Evolutionary conservation across 1,140 invertebrate genomes (phyloP).

Genomic region (Heterodera carotae): DNA sequence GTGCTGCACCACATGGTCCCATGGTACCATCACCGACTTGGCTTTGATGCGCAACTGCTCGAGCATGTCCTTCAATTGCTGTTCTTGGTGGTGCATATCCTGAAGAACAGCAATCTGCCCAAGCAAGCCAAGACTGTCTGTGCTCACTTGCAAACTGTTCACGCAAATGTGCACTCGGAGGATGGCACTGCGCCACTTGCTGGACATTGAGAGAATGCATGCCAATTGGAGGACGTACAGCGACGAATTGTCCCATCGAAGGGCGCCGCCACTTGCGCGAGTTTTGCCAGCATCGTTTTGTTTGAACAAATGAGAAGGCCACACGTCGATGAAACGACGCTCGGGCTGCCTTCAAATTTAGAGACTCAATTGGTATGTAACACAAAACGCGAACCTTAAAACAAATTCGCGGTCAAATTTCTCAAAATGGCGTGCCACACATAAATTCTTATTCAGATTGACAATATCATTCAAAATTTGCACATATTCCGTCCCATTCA

Average conservation of each 20-base stretch:
- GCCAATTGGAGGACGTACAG: conserved; percentile 94
- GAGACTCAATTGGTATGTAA: conserved; percentile 24
- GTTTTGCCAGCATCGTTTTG: conserved; percentile 73
- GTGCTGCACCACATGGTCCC: conserved; percentile 68
- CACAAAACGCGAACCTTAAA: conserved; percentile 46
- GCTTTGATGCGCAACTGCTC: conserved; percentile 71
- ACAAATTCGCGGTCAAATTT: conserved; percentile 72
- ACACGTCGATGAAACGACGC: conserved; percentile 86
- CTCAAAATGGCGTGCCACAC: conserved; percentile 87
- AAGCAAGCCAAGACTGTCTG: too few relatives aligned
- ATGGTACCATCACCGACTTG: conserved; percentile 70
- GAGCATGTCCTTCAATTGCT: conserved; percentile 69
- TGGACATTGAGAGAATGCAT: conserved; percentile 87
- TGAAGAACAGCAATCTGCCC: too few relatives aligned
- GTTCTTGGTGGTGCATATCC: conserved; percentile 66
- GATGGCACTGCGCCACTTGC: conserved; percentile 77
- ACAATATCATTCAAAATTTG: conserved; percentile 77
- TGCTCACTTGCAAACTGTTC: conserved; percentile 59
- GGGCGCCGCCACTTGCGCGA: too few relatives aligned
- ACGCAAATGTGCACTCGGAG: conserved; percentile 81
- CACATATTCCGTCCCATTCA: conserved; percentile 77
- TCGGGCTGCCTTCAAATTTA: conserved; percentile 64
- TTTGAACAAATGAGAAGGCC: conserved; percentile 86
- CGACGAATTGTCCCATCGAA: conserved; percentile 66
- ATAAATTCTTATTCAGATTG: conserved; percentile 90